phyloP scores from a whole-genome alignment of 2,113 vertebrate species.

The Ptychochromis oligacanthus region DNA sequence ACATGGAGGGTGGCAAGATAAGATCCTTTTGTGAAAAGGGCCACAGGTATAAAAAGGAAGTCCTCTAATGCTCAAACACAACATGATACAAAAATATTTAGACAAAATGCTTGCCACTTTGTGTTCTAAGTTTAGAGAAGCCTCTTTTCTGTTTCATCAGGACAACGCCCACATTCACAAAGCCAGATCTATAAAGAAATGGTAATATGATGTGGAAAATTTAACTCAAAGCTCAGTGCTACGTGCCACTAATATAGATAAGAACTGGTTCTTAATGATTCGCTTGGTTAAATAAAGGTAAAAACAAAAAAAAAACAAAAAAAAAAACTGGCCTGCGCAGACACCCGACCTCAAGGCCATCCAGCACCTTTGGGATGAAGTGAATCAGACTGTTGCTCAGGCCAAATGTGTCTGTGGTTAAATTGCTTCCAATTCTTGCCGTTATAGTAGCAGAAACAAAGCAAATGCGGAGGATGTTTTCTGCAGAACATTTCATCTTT shows the following conservation, averaged over 20 bases:
- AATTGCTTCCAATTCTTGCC: not conserved
- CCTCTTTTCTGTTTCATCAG: not conserved
- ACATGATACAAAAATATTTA: not conserved
- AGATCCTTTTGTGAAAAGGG: not conserved
- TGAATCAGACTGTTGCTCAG: not conserved
- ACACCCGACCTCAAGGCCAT: not conserved
- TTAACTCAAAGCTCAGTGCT: not conserved
- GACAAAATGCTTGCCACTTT: not conserved
- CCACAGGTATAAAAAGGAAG: not conserved
- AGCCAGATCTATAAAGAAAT: not conserved
- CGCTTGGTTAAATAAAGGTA: not conserved
- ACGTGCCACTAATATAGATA: not conserved
- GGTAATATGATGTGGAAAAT: not conserved
- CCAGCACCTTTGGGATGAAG: not conserved
- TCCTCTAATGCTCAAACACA: not conserved
- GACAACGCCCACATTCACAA: not conserved
- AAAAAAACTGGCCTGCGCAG: not conserved
- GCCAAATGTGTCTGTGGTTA: not conserved
- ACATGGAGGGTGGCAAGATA: not conserved
- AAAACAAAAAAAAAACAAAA: not conserved
- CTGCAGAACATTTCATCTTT: not conserved
- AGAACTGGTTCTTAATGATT: not conserved
- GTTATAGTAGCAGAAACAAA: not conserved
- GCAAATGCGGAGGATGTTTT: not conserved
- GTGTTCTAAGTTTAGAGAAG: not conserved